These are phyloP conservation scores for Beaufortia kweichowensis DNA, from an alignment of 2,113 vertebrate genomes.

Conservation along the genomic window DNA sequence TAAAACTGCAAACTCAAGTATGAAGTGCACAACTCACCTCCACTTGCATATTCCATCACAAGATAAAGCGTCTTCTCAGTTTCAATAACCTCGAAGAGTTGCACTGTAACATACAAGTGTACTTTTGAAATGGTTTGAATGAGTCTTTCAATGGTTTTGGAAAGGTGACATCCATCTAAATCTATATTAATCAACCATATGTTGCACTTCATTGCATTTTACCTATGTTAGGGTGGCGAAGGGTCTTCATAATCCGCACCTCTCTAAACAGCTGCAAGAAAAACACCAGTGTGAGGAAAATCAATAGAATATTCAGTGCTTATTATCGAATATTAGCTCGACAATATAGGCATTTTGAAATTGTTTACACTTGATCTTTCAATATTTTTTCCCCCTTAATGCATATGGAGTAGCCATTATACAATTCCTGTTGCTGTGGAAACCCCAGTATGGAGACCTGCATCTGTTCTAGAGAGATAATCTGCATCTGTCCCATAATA, in stretches of 20 bases:
- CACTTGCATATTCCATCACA: constrained; percentile 91
- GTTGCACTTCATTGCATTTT: constrained; percentile 58
- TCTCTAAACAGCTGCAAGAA: constrained; percentile 86
- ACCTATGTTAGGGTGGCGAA: constrained; percentile 94
- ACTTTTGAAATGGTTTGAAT: not conserved
- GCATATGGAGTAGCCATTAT: not conserved
- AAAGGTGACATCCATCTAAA: not conserved
- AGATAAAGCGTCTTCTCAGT: constrained; percentile 91
- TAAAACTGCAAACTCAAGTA: not conserved
- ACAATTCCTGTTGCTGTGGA: not conserved
- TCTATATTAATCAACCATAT: not conserved
- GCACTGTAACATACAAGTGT: constrained; percentile 72
- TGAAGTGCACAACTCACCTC: constrained; percentile 65
- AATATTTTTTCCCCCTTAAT: not conserved
- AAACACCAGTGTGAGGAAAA: not conserved
- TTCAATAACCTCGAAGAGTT: constrained; percentile 92
- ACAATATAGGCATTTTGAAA: not conserved
- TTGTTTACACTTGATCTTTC: not conserved
- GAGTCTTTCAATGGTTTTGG: not conserved
- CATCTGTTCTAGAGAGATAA: not conserved
- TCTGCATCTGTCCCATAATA: constrained; percentile 17
- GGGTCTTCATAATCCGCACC: constrained; percentile 92
- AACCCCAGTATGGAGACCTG: not conserved
- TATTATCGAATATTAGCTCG: not conserved
- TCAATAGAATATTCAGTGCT: not conserved